Percentiles rank a stretch among this genome's conserved stretches.
Evolutionary conservation across 2,797 vertebrate species (phyloP).

Genomic region (Coccyzus lansbergi): DNA sequence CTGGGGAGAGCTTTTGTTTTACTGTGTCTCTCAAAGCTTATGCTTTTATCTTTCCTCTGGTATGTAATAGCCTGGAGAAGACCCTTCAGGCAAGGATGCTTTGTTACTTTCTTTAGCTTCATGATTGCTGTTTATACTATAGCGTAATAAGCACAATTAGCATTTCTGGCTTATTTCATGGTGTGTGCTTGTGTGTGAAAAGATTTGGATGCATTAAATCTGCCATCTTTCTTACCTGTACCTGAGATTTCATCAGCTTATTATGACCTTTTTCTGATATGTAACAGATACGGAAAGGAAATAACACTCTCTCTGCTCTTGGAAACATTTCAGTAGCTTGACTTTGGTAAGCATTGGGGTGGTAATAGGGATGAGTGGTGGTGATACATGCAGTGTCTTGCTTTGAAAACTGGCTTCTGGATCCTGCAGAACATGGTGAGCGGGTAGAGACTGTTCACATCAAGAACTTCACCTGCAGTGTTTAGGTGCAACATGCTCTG

Average conservation of each 20-base stretch:
- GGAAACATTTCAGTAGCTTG: not conserved
- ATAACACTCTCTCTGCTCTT: not conserved
- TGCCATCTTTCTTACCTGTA: not conserved
- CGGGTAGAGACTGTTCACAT: not conserved
- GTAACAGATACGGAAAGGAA: not conserved
- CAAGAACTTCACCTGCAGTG: not conserved
- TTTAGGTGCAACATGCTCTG: not conserved
- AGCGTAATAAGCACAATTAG: not conserved
- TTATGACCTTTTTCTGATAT: not conserved
- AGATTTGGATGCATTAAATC: not conserved
- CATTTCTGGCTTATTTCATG: conserved; percentile 18
- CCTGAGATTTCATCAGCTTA: not conserved
- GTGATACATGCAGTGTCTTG: not conserved
- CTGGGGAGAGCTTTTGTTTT: not conserved
- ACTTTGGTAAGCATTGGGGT: not conserved
- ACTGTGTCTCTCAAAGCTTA: not conserved
- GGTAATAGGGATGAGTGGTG: not conserved
- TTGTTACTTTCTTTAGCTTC: conserved; percentile 41
- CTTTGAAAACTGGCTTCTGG: not conserved
- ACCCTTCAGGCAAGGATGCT: not conserved
- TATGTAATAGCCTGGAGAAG: not conserved
- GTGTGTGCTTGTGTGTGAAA: not conserved
- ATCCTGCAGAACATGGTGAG: not conserved
- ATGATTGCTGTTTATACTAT: not conserved
- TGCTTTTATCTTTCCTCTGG: not conserved